phyloP scores from a whole-genome alignment of 2,888 invertebrate genomes.

The Didymodactylos carnosus region DNA sequence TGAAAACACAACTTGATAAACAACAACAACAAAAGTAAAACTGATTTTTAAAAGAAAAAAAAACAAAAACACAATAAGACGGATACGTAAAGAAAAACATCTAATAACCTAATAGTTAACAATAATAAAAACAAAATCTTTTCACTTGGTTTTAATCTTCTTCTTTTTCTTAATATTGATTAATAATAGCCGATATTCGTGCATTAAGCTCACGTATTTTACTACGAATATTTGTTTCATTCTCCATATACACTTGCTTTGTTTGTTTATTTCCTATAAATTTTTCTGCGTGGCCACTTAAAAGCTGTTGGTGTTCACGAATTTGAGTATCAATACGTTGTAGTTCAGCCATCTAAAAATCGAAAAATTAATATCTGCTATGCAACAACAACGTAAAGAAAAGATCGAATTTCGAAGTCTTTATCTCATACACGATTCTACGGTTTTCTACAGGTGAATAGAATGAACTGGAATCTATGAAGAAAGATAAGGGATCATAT shows the following conservation, averaged over 20 bases:
- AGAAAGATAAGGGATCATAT: no score
- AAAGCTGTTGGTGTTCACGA: conserved; percentile 26
- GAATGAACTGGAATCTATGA: no score
- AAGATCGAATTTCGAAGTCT: background rate
- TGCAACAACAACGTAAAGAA: background rate
- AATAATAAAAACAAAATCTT: no score
- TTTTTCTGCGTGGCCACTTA: conserved; percentile 42
- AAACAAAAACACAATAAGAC: no score
- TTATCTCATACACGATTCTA: background rate
- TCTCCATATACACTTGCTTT: conserved; percentile 43
- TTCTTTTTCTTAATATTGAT: no score
- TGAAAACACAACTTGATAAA: no score
- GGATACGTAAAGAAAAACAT: no score
- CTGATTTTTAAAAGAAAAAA: no score
- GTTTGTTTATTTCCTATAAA: conserved; percentile 44
- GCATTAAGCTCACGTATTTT: conserved; percentile 40
- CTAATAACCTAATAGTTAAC: no score
- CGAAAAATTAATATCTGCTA: background rate
- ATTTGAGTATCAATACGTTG: conserved; percentile 40
- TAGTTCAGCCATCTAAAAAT: conserved; percentile 37
- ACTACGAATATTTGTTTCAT: conserved; percentile 39
- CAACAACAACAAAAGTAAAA: no score
- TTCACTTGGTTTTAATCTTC: no score
- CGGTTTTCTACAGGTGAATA: background rate
- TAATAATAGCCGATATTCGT: background rate